phyloP scores from a whole-genome alignment of 2,113 vertebrate species.

The Monarcha castaneiventris region DNA sequence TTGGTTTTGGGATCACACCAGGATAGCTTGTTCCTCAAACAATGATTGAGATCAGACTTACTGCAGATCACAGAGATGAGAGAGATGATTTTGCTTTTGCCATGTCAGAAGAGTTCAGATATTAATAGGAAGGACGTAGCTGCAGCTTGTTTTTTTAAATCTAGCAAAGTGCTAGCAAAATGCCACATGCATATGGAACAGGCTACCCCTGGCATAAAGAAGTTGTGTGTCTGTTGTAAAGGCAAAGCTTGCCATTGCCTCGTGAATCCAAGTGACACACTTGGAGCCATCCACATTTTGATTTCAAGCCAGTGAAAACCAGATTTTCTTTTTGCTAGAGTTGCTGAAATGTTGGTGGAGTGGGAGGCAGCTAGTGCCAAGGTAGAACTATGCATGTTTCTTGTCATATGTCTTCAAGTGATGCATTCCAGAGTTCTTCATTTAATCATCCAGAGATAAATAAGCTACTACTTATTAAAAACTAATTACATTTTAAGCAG shows the following conservation, averaged over 20 bases:
- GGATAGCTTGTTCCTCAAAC: not conserved
- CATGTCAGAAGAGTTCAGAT: not conserved
- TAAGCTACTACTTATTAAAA: conserved; percentile 11
- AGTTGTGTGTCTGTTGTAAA: not conserved
- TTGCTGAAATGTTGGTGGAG: not conserved
- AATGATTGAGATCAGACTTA: not conserved
- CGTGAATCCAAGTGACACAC: not conserved
- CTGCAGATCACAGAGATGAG: not conserved
- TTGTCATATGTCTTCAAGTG: conserved; percentile 18
- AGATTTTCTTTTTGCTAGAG: not conserved
- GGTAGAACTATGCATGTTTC: not conserved
- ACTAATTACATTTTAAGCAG: conserved; percentile 28
- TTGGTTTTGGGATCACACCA: not conserved
- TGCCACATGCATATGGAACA: not conserved
- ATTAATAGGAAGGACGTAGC: not conserved
- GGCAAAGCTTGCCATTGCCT: not conserved
- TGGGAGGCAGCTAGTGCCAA: not conserved
- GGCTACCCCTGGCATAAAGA: not conserved
- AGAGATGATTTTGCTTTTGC: not conserved
- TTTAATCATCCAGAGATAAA: conserved; percentile 46
- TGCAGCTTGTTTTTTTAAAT: not conserved
- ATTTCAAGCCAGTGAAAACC: not conserved
- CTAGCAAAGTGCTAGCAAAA: not conserved
- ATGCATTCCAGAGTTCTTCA: conserved; percentile 21
- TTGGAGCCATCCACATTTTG: not conserved